These are phyloP conservation scores for Papilio protenor DNA, from an alignment of 2,888 invertebrate species.

Conservation along the genomic window DNA sequence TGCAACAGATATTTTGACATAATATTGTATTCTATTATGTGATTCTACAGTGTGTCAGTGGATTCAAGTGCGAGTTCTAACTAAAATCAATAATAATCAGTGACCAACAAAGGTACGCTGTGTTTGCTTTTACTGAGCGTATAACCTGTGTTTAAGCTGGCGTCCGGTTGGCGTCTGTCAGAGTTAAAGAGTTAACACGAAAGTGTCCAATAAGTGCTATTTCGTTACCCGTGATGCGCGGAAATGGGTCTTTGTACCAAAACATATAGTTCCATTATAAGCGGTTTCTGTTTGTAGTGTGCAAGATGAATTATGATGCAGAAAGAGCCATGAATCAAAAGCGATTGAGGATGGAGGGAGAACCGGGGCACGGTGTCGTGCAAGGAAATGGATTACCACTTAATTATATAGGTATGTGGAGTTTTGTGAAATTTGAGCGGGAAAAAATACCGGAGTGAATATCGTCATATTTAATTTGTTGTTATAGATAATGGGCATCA, in stretches of 20 bases:
- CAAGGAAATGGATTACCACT: constrained; percentile 83
- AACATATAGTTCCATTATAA: constrained; percentile 56
- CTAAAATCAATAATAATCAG: constrained; percentile 84
- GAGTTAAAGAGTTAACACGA: constrained; percentile 62
- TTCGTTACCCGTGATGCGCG: constrained; percentile 56
- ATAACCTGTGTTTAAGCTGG: constrained; percentile 83
- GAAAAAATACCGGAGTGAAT: constrained; percentile 45
- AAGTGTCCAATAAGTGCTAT: constrained; percentile 65
- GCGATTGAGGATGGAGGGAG: constrained; percentile 82
- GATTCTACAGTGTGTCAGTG: constrained; percentile 72
- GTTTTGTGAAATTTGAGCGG: constrained; percentile 49
- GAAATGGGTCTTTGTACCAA: constrained; percentile 60
- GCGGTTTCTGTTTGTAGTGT: constrained; percentile 76
- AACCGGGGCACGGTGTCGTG: constrained; percentile 81
- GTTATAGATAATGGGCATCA: constrained; percentile 82
- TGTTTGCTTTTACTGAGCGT: constrained; percentile 79
- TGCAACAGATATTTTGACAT: constrained; percentile 81
- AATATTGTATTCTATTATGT: constrained; percentile 79
- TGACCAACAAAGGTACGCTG: constrained; percentile 85
- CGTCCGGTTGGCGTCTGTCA: constrained; percentile 85
- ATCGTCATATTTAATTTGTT: constrained; percentile 46
- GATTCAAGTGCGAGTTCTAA: constrained; percentile 78
- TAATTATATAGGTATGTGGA: constrained; percentile 78
- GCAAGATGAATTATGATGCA: constrained; percentile 83
- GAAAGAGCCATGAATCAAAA: constrained; percentile 83